A percentile compares a stretch with the other conserved stretches of the same genome.
These are phyloP conservation scores for Blastobasis adustella DNA, from an alignment of 2,888 invertebrate species.

Conservation along the genomic window DNA sequence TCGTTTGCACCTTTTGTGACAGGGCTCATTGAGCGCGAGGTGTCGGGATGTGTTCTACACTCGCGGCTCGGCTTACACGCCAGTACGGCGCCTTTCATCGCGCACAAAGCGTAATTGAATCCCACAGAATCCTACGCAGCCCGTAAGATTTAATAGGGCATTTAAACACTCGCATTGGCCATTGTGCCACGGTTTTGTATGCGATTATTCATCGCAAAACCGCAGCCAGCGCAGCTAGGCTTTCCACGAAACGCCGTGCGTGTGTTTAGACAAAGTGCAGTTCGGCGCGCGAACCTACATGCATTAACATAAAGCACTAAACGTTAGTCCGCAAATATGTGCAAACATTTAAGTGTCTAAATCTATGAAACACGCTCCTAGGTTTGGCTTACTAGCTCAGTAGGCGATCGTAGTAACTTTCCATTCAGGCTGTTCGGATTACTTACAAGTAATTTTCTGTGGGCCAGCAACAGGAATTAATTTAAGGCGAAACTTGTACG, in stretches of 20 bases:
- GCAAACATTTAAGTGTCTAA: conserved; percentile 17
- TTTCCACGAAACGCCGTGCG: conserved; percentile 54
- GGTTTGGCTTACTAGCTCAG: too few relatives aligned
- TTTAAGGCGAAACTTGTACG: conserved; percentile 31
- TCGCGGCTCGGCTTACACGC: conserved; percentile 66
- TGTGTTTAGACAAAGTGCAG: conserved; percentile 49
- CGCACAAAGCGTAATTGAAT: conserved; percentile 74
- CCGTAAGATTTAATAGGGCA: conserved; percentile 74
- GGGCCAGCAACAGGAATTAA: conserved; percentile 30
- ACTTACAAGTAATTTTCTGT: conserved; percentile 22
- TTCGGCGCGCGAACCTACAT: conserved; percentile 41
- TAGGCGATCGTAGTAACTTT: too few relatives aligned
- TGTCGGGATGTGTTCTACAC: conserved; percentile 70
- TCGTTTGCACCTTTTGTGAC: conserved; percentile 71
- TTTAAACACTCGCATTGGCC: conserved; percentile 74
- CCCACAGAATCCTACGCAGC: conserved; percentile 72
- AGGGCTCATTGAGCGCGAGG: conserved; percentile 70
- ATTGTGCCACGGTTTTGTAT: conserved; percentile 69
- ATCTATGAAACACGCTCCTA: too few relatives aligned
- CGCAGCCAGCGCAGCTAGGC: conserved; percentile 49
- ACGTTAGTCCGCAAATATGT: background rate
- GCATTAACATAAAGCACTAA: conserved; percentile 25
- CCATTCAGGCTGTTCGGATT: conserved; percentile 11
- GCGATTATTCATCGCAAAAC: conserved; percentile 67
- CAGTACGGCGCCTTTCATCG: conserved; percentile 69